These are phyloP conservation scores for Boloria euphrosyne DNA, from an alignment of 2,888 invertebrate species.

Conservation along the genomic window DNA sequence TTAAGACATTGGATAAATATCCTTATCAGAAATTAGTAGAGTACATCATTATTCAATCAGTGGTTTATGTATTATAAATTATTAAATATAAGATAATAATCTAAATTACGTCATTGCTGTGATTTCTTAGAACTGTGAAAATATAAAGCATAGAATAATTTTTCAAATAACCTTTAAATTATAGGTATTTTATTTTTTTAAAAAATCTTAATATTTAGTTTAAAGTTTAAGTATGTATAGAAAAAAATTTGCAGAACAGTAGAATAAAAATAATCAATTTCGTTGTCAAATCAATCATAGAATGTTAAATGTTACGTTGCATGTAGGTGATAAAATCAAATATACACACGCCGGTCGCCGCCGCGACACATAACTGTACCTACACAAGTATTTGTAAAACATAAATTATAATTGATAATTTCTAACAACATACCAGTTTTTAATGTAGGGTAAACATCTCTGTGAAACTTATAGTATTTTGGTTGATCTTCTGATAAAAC, in stretches of 20 bases:
- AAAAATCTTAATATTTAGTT: no score
- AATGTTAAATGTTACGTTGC: constrained; percentile 24
- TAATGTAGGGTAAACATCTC: constrained; percentile 65
- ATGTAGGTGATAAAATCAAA: constrained; percentile 32
- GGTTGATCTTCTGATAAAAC: constrained; percentile 49
- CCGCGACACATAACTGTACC: constrained; percentile 50
- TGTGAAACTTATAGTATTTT: constrained; percentile 63
- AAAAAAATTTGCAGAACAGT: no score
- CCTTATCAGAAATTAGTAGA: constrained; percentile 4
- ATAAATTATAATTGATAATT: constrained; percentile 17
- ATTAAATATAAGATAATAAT: not conserved
- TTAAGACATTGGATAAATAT: not conserved
- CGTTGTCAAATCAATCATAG: constrained; percentile 11
- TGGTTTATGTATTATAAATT: not conserved
- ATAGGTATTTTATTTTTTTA: not conserved
- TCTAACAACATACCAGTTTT: constrained; percentile 61
- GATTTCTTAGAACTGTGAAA: not conserved
- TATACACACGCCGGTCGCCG: constrained; percentile 50
- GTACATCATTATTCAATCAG: constrained; percentile 1
- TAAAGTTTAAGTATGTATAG: no score
- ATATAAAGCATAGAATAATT: not conserved
- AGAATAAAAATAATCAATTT: not conserved
- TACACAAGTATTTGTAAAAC: constrained; percentile 22
- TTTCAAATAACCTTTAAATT: not conserved
- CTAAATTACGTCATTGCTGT: not conserved